A percentile compares a stretch with the other conserved stretches of the same genome.
These are phyloP conservation scores for Sardinella longiceps DNA, from an alignment of 2,797 vertebrate genomes.

Conservation along the genomic window DNA sequence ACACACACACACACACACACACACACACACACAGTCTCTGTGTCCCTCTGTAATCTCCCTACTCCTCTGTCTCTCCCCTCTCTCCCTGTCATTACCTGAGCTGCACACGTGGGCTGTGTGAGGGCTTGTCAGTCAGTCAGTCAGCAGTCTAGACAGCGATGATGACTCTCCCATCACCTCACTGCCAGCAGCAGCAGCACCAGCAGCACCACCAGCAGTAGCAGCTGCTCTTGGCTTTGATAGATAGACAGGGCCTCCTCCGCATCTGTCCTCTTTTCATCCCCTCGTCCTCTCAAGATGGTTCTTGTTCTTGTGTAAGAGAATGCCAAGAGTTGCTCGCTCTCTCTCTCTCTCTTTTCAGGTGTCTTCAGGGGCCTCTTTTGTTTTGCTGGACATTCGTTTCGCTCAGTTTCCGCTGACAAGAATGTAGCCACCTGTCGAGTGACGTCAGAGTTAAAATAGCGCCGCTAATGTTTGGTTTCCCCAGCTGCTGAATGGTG, in stretches of 20 bases:
- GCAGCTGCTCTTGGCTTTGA: neutral
- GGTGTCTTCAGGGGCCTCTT: neutral
- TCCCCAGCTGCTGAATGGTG: neutral
- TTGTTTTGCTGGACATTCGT: neutral
- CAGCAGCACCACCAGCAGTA: neutral
- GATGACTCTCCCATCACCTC: slow-evolving; percentile 3
- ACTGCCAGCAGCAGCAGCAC: neutral
- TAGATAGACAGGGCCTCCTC: too few relatives aligned
- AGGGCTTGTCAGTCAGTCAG: slow-evolving; percentile 9
- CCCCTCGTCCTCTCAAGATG: neutral
- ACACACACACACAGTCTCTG: neutral
- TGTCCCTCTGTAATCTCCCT: neutral
- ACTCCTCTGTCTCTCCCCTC: neutral
- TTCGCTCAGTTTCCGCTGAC: neutral
- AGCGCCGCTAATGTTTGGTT: slow-evolving; percentile 10
- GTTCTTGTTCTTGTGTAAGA: neutral
- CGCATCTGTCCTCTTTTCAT: neutral
- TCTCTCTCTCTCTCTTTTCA: neutral
- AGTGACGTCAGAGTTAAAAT: neutral
- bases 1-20: too few relatives aligned
- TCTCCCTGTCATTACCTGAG: neutral
- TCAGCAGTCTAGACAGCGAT: neutral
- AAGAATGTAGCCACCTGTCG: slow-evolving; percentile 13
- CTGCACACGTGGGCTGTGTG: neutral
- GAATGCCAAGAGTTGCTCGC: neutral